A percentile compares a stretch with the other conserved stretches of the same genome.
Evolutionary conservation across 2,888 invertebrate genomes (phyloP).

Genomic region (Elysia crispata): DNA sequence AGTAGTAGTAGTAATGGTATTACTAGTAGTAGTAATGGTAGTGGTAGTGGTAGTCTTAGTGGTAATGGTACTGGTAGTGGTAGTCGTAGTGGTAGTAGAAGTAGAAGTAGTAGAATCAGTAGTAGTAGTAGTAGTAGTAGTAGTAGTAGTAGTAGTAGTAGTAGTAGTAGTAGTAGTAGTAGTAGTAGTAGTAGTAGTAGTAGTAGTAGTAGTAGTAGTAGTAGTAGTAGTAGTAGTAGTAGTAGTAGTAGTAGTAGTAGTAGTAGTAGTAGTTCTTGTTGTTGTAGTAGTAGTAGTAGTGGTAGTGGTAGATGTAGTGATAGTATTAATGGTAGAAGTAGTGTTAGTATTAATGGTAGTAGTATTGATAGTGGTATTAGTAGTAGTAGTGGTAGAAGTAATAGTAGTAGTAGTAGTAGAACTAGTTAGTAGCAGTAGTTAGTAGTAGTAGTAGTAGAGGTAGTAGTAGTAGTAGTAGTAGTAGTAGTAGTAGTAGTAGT

Average conservation of each 20-base stretch:
- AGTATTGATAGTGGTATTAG: too few species aligned
- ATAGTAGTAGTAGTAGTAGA: too few species aligned
- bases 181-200: conserved; percentile 9
- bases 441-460: neutral
- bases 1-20: too few species aligned
- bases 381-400: too few species aligned
- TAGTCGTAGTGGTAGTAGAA: neutral
- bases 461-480: conserved; percentile 9
- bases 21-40: too few species aligned
- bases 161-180: conserved; percentile 9
- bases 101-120: too few species aligned
- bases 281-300: neutral
- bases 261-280: neutral
- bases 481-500: conserved; percentile 9
- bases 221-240: conserved; percentile 9
- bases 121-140: conserved; percentile 9
- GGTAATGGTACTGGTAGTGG: too few species aligned
- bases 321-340: too few species aligned
- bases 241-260: conserved; percentile 9
- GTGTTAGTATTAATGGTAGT: too few species aligned
- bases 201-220: conserved; percentile 9
- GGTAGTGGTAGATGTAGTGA: too few species aligned
- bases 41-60: too few species aligned
- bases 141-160: conserved; percentile 9
- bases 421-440: too few species aligned